A percentile compares a stretch with the other conserved stretches of the same genome.
Conservation (phyloP, 1,140 invertebrate genomes). For the Caenorhabditis brenneri region DNA sequence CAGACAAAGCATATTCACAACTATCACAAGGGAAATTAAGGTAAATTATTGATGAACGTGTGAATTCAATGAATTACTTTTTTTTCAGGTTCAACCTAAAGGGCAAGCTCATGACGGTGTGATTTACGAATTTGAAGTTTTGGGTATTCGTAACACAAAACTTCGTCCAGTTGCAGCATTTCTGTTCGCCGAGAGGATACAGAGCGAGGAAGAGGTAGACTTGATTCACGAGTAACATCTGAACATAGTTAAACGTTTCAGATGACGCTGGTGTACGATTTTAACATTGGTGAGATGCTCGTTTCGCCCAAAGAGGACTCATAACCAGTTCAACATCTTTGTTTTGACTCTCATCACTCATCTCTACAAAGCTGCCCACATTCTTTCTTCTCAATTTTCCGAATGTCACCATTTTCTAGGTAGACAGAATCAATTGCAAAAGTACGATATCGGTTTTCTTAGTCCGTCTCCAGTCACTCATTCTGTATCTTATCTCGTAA, state of each 20-base stretch:
- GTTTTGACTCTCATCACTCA: neutral
- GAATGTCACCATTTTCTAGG: neutral
- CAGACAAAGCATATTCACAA: neutral
- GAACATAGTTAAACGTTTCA: neutral
- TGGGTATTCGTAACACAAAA: neutral
- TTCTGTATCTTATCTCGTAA: too few species aligned
- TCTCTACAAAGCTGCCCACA: neutral
- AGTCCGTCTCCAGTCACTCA: too few species aligned
- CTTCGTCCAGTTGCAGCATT: conserved; percentile 13
- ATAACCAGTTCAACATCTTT: neutral
- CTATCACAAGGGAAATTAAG: neutral
- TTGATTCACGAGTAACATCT: neutral
- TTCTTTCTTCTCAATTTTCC: too few species aligned
- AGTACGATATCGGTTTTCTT: too few species aligned
- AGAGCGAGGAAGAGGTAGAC: neutral
- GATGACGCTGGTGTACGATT: neutral
- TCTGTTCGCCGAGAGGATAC: neutral
- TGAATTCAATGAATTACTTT: neutral
- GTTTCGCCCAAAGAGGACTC: neutral
- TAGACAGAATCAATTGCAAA: too few species aligned
- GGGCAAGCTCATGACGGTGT: neutral
- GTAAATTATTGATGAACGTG: neutral
- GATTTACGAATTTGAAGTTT: conserved; percentile 1
- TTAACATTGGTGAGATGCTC: conserved; percentile 1
- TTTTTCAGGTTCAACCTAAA: conserved; percentile 12